Base-by-base conservation (phyloP, 2,797 vertebrate species). In the Clangula hyemalis region DNA sequence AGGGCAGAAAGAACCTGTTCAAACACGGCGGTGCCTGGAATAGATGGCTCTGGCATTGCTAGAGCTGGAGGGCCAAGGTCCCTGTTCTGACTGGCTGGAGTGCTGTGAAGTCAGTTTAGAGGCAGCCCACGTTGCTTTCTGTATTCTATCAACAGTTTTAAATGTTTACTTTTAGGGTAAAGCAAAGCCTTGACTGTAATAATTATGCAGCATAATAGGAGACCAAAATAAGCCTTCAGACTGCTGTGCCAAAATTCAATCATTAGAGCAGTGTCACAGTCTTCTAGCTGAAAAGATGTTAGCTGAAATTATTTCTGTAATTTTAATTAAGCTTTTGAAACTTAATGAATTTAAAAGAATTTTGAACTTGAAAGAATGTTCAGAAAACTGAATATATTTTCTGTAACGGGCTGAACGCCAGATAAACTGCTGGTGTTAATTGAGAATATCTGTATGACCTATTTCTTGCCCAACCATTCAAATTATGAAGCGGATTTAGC, bases 51-150 rank as follows among this genome's bases (percentile, higher is more conserved):
- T 16, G 54, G 56, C 39, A 65, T 61, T 34, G 56, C 56, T 39
- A 21, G 45, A 71, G n/a, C 18, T 43, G 43, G 27, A 64, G 21
- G 39, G 39, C 57, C n/a, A 45, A 3, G 36, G 28, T 47, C 11
- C 6, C 45, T 56, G 14, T 21, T 79, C 64, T 64, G 53, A 87
- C 17, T 69, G 60, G 13, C 19, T 19, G 15, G 8, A 27, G n/a
- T 11, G 7, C 16, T 30, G 13, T 45, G 15, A 10, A n/a, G 41
- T 22, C 51, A 51, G 2, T 65, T 79, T 43, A 28, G 8, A 43
- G 51, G 18, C 11, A 62, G 32, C 18, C 12, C 2, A 0, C 51
- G n/a, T 6, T 0, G 43, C 28, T 66, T 45, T 15, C 30, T 75
- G 21, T 85, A 14, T 53, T 89, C 30, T n/a, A 20, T 36, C 36